Evolutionary conservation across 2,888 invertebrate genomes (phyloP), one percentile per base, ranked within the genome.

Genomic region (Elegia similella): DNA sequence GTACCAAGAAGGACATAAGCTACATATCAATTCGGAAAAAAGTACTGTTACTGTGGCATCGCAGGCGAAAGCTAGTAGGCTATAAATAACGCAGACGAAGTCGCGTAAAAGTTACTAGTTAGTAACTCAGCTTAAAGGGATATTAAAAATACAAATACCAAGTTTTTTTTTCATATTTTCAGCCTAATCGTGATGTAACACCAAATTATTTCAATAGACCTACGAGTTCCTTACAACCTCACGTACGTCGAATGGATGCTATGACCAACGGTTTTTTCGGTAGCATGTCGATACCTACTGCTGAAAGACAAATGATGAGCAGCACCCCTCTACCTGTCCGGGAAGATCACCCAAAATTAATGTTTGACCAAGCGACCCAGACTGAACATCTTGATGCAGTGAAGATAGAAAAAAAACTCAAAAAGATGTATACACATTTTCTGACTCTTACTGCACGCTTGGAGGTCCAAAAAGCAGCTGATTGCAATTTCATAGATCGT

Each of bases 361-460:
- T n/a, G 16, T 23, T 70, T 42, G 78, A 84, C 54, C 76, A 80
- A 71, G 75, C 65, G 23, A 80, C 81, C 0, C 86, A 85, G 62
- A 84, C 83, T 1, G 80, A 82, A 2, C 58, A 48, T 42, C 7
- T 8, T 1, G 42, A 48, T 8, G 10, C 12, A 12, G 34, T 6
- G 5, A 0, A 12, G 0, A n/a, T 56, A 13, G 56, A 56, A 15
- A 30, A 30, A 42, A 56, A 56, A 48, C 47, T 56, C 42, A 12
- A 29, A 42, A 10, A 56, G n/a, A 7, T 56, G 30, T 48, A 56
- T 5, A 7, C 48, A 23, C 16, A 29, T 38, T 56, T 56, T 15
- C 10, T 48, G 3, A 12, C 38, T 12, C 29, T 56, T 0, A 30
- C 29, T 23, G 38, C 48, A 6, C 38, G 42, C 0, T 16, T 56